phyloP scores from a whole-genome alignment of 2,888 invertebrate species.

The Diachrysia chrysitis region DNA sequence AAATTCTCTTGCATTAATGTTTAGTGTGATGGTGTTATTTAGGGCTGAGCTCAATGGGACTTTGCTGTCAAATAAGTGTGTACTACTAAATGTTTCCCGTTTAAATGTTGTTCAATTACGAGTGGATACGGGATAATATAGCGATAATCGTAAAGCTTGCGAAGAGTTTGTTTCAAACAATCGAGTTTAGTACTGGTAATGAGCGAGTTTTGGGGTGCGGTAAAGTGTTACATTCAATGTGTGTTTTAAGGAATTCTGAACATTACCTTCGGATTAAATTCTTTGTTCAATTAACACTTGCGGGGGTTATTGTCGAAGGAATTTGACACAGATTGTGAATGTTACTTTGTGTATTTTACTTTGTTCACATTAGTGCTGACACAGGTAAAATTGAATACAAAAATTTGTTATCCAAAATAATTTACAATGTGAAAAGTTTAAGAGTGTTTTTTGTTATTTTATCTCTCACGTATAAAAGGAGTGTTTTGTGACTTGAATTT shows the following conservation, averaged over 20 bases:
- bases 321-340: neutral
- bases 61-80: slow-evolving; percentile 38
- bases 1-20: slow-evolving; percentile 27
- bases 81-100: slow-evolving; percentile 32
- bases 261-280: slow-evolving; percentile 3
- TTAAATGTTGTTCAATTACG: slow-evolving; percentile 41
- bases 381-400: neutral
- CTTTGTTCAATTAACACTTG: neutral
- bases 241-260: neutral
- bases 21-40: slow-evolving; percentile 31
- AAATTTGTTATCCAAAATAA: too few species aligned
- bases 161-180: slow-evolving; percentile 66
- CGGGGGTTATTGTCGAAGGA: neutral
- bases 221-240: neutral
- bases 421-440: too few species aligned
- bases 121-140: slow-evolving; percentile 45
- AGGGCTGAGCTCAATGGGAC: slow-evolving; percentile 28
- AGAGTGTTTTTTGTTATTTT: too few species aligned
- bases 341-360: neutral
- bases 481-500: too few species aligned
- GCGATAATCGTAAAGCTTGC: slow-evolving; percentile 67
- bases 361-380: neutral
- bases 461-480: too few species aligned
- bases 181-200: slow-evolving; percentile 63
- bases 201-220: slow-evolving; percentile 55